Evolutionary conservation across 37 sponge, comb jelly and placozoan species (phyloP), one percentile per base, ranked within the genome.

Genomic region (Haliclona indistincta): DNA sequence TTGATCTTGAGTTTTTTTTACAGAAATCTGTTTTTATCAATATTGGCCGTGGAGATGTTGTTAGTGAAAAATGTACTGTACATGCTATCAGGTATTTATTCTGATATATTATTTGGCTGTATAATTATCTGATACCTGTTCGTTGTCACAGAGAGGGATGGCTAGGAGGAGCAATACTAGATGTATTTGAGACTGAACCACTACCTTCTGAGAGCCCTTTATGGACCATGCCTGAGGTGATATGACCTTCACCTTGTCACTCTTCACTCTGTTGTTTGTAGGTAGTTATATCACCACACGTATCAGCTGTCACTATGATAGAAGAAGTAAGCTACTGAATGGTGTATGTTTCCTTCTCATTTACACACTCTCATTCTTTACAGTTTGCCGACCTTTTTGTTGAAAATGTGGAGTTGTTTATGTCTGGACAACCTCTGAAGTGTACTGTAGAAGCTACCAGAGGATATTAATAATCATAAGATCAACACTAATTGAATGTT

Each of bases 1-100:
- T n/a, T 19, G 43, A 29, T 38, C 37, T 62, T 54, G 60, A 38
- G 4, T 5, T 25, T 58, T 64, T 29, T 47, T 22, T 10, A 34
- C 45, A 79, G 75, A 73, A 79, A 33, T 40, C 86, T n/a, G 80
- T 86, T 13, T 43, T 86, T n/a, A 74, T 86, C 68, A 86, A 86
- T 33, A 44, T 86, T 37, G 86, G 86, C 3, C 52, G 86, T 10
- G 86, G 80, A 13, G 75, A 79, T 55, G 38, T 79, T 23, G 29
- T 74, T 3, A 54, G 54, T 34, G 86, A 86, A 41, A 56, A 25
- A 3, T 38, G 62, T 10, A 52, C 79, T 34, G 63, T 79, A 8
- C 23, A 43, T 20, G 80, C 86, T 5, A 78, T 86, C 64, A 66
- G 43, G 73, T 66, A 52, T 34, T 25, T 54, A 39, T 67, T 26